Percentiles rank a stretch among this genome's conserved stretches.
Evolutionary conservation across 2,888 invertebrate species (phyloP).

Genomic region (Drosophila kuntzei): DNA sequence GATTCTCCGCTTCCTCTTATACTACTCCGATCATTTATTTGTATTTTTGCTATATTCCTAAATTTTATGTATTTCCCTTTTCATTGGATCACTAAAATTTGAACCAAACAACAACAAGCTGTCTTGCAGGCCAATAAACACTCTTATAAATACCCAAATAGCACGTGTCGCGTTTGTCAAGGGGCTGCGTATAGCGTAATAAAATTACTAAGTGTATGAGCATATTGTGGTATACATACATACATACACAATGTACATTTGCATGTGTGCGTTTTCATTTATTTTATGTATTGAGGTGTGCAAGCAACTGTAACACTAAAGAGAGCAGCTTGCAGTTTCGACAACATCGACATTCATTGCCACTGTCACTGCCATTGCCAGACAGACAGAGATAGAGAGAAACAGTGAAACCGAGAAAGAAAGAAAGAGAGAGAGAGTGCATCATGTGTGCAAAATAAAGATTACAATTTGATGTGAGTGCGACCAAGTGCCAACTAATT

Average conservation of each 20-base stretch:
- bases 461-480: slow-evolving; percentile 2
- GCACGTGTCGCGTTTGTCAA: slow-evolving; percentile 77
- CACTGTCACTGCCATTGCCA: slow-evolving; percentile 20
- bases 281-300: slow-evolving; percentile 59
- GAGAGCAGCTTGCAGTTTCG: slow-evolving; percentile 23
- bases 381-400: slow-evolving; percentile 21
- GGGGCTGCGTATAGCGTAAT: slow-evolving; percentile 65
- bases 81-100: slow-evolving; percentile 64
- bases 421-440: not conserved
- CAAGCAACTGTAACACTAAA: slow-evolving; percentile 44
- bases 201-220: slow-evolving; percentile 75
- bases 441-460: slow-evolving; percentile 5
- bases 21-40: not conserved
- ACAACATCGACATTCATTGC: slow-evolving; percentile 26
- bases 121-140: slow-evolving; percentile 70
- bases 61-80: slow-evolving; percentile 64
- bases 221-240: slow-evolving; percentile 51
- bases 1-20: no score
- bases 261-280: slow-evolving; percentile 30
- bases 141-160: slow-evolving; percentile 77
- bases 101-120: slow-evolving; percentile 29
- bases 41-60: not conserved
- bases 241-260: slow-evolving; percentile 26
- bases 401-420: not conserved
- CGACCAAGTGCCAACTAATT: not conserved